Base-by-base conservation (phyloP, 2,797 vertebrate genomes). In the Microctenopoma stevenorrisi region DNA sequence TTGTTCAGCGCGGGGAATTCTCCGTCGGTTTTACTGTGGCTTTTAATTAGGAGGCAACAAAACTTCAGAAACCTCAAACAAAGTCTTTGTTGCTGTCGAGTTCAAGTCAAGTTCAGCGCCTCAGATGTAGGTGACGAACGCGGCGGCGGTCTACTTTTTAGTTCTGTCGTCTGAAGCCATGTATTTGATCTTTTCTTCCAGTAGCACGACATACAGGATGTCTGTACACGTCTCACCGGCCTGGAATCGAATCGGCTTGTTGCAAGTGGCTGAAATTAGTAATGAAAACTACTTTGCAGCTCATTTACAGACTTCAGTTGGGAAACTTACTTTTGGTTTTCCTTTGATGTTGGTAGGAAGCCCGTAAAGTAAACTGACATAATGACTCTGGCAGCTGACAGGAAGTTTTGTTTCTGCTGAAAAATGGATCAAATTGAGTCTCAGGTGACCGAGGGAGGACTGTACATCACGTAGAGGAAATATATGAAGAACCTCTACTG, bases 341-440 rank as follows among this genome's bases (percentile, higher is more conserved):
- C 52, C 51, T 53, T 14, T 55, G 5, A n/a, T 25, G 22, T 14
- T 25, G 12, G 38, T 25, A 52, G 10, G 11, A 37, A 57, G 18
- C 28, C 5, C 15, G 7, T 46, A 14, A 48, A 30, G 35, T 18
- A 26, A 48, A 16, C 46, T 22, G 28, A 28, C 48, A 14, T 60
- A 35, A 71, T 16, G 65, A 15, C n/a, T 1, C 25, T 3, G 10
- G 0, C 48, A n/a, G 26, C 64, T 35, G 30, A 61, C 56, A 61
- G 85, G 61, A 80, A 70, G 60, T 74, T 22, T 18, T 58, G 42
- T 35, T 26, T 37, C 15, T 76, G 57, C 44, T 56, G 67, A 38
- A 75, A 76, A 79, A 49, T 55, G 59, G 26, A 3, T 25, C 33
- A 66, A 84, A 82, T 74, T 1, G 56, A 55, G 60, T 81, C 72